Evolutionary conservation across 2,888 invertebrate species (phyloP).

Genomic region (Drosophila aldrichi): DNA sequence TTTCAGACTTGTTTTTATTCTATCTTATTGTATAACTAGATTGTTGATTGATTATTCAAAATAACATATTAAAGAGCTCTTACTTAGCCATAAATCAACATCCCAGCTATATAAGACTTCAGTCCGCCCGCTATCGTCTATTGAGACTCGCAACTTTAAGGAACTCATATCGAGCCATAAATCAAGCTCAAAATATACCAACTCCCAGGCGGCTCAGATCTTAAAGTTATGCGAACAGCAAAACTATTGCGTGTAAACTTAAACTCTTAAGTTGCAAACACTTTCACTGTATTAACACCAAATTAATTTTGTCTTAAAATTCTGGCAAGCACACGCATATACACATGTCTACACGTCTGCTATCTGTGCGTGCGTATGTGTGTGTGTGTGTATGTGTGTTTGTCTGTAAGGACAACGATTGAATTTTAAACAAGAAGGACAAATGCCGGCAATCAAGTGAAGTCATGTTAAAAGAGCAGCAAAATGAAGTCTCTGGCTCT

Average conservation of each 20-base stretch:
- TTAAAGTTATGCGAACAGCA: slow-evolving; percentile 35
- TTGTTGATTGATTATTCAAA: too few relatives aligned
- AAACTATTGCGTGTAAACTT: slow-evolving; percentile 37
- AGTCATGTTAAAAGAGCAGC: slow-evolving; percentile 55
- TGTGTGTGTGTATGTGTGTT: slow-evolving; percentile 20
- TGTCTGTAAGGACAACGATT: slow-evolving; percentile 55
- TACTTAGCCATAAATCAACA: too few relatives aligned
- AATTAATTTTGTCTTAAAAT: slow-evolving; percentile 64
- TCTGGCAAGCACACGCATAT: slow-evolving; percentile 13
- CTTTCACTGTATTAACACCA: slow-evolving; percentile 79
- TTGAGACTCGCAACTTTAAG: background rate
- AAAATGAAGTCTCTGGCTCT: slow-evolving; percentile 50
- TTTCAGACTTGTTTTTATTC: too few relatives aligned
- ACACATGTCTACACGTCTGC: slow-evolving; percentile 3
- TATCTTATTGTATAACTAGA: too few relatives aligned
- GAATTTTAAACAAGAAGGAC: slow-evolving; percentile 74
- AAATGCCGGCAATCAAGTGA: slow-evolving; percentile 75
- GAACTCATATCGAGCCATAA: background rate
- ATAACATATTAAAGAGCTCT: too few relatives aligned
- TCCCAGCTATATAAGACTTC: background rate
- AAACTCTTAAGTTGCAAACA: slow-evolving; percentile 44
- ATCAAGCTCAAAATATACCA: background rate
- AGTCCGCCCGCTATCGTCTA: too few relatives aligned
- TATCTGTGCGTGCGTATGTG: slow-evolving; percentile 14
- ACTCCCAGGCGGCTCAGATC: slow-evolving; percentile 10